Evolutionary conservation across 2,888 invertebrate species (phyloP).

Genomic region (Cerceris rybyensis): DNA sequence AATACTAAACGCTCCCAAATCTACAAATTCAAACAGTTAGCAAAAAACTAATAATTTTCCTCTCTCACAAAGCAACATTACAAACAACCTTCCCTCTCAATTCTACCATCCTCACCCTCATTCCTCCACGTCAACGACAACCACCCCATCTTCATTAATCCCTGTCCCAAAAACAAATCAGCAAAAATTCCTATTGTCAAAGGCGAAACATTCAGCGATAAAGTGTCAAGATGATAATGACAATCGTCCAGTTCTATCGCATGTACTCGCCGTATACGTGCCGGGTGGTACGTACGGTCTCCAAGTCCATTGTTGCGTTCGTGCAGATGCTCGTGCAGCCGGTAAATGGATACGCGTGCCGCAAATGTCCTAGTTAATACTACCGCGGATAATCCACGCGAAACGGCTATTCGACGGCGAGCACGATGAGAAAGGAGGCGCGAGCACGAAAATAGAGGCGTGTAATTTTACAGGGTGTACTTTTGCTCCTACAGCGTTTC

Average conservation of each 20-base stretch:
- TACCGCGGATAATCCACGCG: conserved; percentile 40
- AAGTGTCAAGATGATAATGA: neutral
- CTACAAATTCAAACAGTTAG: too few species aligned
- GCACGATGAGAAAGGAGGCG: neutral
- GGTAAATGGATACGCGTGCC: conserved; percentile 53
- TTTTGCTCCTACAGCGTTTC: conserved; percentile 8
- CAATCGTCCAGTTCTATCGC: conserved; percentile 1
- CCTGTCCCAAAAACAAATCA: too few species aligned
- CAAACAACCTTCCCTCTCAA: too few species aligned
- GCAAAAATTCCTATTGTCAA: too few species aligned
- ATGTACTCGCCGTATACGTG: neutral
- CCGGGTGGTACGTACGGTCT: conserved; percentile 4
- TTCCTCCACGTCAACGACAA: too few species aligned
- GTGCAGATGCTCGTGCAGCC: conserved; percentile 35
- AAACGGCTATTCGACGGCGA: conserved; percentile 29
- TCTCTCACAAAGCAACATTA: too few species aligned
- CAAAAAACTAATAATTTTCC: too few species aligned
- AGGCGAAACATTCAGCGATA: too few species aligned
- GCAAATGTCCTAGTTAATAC: conserved; percentile 55
- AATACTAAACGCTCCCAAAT: too few species aligned
- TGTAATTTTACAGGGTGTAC: conserved; percentile 18
- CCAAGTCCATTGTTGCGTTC: conserved; percentile 34
- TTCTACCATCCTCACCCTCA: too few species aligned
- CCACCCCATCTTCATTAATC: too few species aligned
- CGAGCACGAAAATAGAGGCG: neutral